These are phyloP conservation scores for Aplochiton taeniatus DNA, from an alignment of 2,797 vertebrate genomes.

Conservation along the genomic window DNA sequence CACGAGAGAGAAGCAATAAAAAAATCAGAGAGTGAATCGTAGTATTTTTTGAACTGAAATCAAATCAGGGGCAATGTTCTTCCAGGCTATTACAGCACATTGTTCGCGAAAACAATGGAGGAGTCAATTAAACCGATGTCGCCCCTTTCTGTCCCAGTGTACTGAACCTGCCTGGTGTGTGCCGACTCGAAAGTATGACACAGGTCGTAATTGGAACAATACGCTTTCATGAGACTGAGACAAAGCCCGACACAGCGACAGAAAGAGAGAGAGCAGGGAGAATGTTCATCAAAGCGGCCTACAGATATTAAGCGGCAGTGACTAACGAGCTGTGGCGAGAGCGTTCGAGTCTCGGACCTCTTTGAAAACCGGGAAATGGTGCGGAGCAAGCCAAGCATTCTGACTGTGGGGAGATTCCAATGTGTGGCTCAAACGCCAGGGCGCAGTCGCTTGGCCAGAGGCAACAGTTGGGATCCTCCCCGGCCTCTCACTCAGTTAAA, in stretches of 20 bases:
- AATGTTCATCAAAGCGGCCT: not conserved
- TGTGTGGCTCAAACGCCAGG: conserved; percentile 43
- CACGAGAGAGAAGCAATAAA: not conserved
- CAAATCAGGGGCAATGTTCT: conserved; percentile 40
- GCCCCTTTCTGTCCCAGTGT: conserved; percentile 2
- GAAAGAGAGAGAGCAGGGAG: conserved; percentile 20
- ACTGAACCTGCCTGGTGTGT: conserved; percentile 5
- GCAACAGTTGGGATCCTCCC: conserved; percentile 36
- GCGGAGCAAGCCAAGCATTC: not conserved
- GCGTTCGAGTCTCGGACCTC: conserved; percentile 5
- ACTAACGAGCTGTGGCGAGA: conserved; percentile 40
- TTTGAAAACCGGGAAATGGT: not conserved
- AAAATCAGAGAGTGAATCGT: not conserved
- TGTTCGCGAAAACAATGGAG: conserved; percentile 27
- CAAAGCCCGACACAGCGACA: conserved; percentile 19
- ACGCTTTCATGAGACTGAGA: conserved; percentile 34
- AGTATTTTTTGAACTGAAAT: conserved; percentile 39
- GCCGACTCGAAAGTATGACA: conserved; percentile 14
- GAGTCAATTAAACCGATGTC: conserved; percentile 19
- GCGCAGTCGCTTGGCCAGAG: conserved; percentile 43
- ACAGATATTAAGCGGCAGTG: conserved; percentile 42
- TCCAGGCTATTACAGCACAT: conserved; percentile 29
- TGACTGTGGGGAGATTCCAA: not conserved
- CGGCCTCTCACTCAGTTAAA: conserved; percentile 10
- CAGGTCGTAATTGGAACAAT: conserved; percentile 20